Conservation (phyloP, 2,888 invertebrate species). For the Lasioglossum calceatum region DNA sequence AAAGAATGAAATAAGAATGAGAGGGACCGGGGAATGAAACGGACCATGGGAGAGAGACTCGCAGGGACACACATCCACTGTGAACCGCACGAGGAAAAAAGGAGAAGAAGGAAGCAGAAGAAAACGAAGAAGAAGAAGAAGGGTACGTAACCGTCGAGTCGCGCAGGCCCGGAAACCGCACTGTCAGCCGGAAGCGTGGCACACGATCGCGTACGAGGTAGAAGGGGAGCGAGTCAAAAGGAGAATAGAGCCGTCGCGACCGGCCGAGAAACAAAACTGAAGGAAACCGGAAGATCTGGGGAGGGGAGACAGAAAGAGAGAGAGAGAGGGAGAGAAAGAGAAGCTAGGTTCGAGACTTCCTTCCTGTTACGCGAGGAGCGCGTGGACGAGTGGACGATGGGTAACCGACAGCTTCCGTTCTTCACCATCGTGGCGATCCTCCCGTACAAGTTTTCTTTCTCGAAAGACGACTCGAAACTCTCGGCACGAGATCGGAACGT, state of each 20-base stretch:
- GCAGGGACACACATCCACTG: conserved; percentile 47
- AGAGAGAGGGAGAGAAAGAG: conserved; percentile 5
- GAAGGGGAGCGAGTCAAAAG: conserved; percentile 30
- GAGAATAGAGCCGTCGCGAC: conserved; percentile 24
- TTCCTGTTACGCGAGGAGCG: conserved; percentile 39
- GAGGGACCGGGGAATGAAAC: neutral
- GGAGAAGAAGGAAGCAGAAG: conserved; percentile 21
- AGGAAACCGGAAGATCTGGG: conserved; percentile 29
- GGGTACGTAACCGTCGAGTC: conserved; percentile 35
- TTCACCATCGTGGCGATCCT: conserved; percentile 8
- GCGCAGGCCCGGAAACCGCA: conserved; percentile 69
- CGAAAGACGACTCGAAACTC: conserved; percentile 14
- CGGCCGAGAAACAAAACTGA: conserved; percentile 32
- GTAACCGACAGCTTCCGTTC: neutral
- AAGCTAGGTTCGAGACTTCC: conserved; percentile 44
- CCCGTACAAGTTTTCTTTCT: neutral
- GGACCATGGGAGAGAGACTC: neutral
- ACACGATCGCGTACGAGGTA: conserved; percentile 58
- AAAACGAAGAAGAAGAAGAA: conserved; percentile 1
- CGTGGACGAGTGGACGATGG: conserved; percentile 1
- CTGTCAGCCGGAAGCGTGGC: conserved; percentile 73
- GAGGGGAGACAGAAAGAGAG: conserved; percentile 9
- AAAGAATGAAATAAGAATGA: conserved; percentile 3
- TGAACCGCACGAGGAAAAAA: conserved; percentile 46
- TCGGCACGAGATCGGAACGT: conserved; percentile 17